These are phyloP conservation scores for Willowsia nigromaculata DNA, from an alignment of 2,888 invertebrate species.

Conservation along the genomic window DNA sequence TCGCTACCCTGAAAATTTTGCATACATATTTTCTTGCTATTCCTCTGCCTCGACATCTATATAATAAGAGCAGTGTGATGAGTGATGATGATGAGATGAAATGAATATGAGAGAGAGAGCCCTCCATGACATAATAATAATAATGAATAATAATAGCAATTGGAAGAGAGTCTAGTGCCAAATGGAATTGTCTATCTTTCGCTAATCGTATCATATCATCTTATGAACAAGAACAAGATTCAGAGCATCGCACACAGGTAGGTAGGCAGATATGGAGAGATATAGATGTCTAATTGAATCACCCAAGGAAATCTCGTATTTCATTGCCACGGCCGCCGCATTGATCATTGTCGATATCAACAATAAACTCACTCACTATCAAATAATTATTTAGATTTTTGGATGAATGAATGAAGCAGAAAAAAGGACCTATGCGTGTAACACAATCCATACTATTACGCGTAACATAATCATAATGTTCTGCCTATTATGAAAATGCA, in stretches of 20 bases:
- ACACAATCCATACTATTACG: no score
- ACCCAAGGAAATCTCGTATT: conserved; percentile 66
- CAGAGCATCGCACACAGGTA: neutral
- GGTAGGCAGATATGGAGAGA: no score
- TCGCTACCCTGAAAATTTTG: neutral
- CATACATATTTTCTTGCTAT: neutral
- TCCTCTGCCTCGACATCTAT: neutral
- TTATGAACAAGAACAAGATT: neutral
- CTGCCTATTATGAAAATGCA: neutral
- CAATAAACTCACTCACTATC: conserved; percentile 6
- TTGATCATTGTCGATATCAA: neutral
- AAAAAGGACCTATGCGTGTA: neutral
- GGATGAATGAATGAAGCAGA: conserved; percentile 44
- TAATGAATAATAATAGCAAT: conserved; percentile 16
- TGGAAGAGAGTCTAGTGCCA: neutral
- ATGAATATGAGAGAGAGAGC: neutral
- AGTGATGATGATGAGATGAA: conserved; percentile 41
- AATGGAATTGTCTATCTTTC: neutral
- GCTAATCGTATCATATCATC: conserved; percentile 37
- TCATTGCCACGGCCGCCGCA: conserved; percentile 65
- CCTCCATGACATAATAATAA: conserved; percentile 38
- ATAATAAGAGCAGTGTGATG: neutral
- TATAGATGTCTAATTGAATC: conserved; percentile 47
- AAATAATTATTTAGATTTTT: conserved; percentile 17
- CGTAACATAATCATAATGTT: neutral